These are phyloP conservation scores for Dasyprocta punctata DNA, from an alignment of 2,113 vertebrate species.

Conservation along the genomic window DNA sequence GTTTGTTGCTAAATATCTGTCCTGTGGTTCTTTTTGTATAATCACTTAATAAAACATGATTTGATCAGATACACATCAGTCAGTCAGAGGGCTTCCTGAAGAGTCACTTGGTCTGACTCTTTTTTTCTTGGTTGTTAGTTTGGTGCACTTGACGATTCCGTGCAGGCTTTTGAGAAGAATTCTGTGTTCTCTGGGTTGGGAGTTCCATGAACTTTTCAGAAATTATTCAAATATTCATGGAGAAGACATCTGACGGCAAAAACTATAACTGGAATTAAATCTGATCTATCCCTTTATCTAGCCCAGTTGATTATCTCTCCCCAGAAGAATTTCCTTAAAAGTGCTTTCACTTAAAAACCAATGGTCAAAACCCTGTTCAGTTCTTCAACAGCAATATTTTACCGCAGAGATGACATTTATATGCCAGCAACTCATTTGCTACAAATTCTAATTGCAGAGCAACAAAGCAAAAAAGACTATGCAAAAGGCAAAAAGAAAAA, in stretches of 20 bases:
- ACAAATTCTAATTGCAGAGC: conserved; percentile 67
- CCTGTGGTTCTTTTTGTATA: neutral
- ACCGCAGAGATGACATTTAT: conserved; percentile 31
- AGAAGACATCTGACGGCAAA: neutral
- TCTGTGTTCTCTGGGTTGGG: neutral
- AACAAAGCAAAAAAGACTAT: conserved; percentile 65
- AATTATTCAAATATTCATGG: neutral
- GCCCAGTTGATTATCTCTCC: neutral
- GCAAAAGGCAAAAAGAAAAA: conserved; percentile 50
- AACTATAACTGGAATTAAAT: neutral
- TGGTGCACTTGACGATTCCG: neutral
- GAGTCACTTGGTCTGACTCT: neutral
- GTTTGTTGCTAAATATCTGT: neutral
- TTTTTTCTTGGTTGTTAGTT: neutral
- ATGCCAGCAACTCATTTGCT: conserved; percentile 68
- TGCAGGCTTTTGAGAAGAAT: neutral
- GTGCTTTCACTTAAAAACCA: conserved; percentile 43
- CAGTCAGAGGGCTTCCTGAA: neutral
- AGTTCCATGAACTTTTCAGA: neutral
- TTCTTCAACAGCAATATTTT: conserved; percentile 41
- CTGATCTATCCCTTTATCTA: neutral
- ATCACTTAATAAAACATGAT: neutral
- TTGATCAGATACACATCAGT: neutral
- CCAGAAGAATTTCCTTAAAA: conserved; percentile 30
- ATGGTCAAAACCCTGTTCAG: conserved; percentile 15